phyloP scores from a whole-genome alignment of 2,888 invertebrate genomes.

The Petrolisthes cinctipes region DNA sequence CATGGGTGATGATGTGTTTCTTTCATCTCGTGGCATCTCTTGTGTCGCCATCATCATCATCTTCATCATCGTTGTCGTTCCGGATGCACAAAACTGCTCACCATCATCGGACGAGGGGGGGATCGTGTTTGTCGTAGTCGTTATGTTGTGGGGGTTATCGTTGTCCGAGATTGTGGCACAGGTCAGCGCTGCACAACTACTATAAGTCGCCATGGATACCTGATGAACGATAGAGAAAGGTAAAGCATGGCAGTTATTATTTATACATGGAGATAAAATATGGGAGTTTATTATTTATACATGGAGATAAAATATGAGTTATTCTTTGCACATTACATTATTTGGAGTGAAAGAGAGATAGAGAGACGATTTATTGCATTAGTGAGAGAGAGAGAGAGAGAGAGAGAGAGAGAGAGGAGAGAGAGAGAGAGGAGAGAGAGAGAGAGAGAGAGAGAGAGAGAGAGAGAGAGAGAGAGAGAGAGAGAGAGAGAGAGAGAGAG shows the following conservation, averaged over 20 bases:
- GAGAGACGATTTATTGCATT: no score
- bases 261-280: no score
- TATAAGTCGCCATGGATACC: slow-evolving; percentile 38
- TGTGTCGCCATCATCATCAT: slow-evolving; percentile 16
- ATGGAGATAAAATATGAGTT: no score
- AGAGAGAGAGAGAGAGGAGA: neutral
- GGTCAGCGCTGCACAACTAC: slow-evolving; percentile 42
- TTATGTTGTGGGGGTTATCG: slow-evolving; percentile 31
- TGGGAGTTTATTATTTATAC: no score
- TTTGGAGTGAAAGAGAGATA: no score
- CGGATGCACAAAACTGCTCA: slow-evolving; percentile 44
- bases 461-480: no score
- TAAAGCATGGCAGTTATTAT: neutral
- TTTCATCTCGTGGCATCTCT: neutral
- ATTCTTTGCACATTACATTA: no score
- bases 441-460: no score
- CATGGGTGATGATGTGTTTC: neutral
- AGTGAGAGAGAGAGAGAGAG: slow-evolving; percentile 27
- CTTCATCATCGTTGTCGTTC: slow-evolving; percentile 22
- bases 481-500: no score
- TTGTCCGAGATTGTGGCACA: slow-evolving; percentile 59
- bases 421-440: neutral
- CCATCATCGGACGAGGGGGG: slow-evolving; percentile 48
- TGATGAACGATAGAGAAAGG: neutral
- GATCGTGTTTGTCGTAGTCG: slow-evolving; percentile 27